These are phyloP conservation scores for Embidobia sp. DNA, from an alignment of 2,888 invertebrate species.

Conservation along the genomic window DNA sequence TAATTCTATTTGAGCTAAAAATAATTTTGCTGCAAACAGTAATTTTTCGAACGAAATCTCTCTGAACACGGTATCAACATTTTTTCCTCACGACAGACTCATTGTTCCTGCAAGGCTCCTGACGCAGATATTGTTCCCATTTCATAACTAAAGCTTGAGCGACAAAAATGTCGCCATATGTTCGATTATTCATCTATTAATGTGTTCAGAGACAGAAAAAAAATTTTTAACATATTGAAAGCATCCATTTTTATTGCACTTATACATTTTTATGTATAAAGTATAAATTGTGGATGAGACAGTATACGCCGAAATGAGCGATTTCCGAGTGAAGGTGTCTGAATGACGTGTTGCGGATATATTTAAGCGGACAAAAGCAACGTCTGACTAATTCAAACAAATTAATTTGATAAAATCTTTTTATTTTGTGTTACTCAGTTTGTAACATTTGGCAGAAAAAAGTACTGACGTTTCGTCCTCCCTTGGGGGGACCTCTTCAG, in stretches of 20 bases:
- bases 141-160: constrained; percentile 40
- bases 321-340: too few relatives aligned
- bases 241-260: too few relatives aligned
- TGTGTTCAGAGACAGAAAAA: constrained; percentile 21
- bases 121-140: constrained; percentile 42
- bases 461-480: too few relatives aligned
- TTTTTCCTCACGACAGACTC: constrained; percentile 27
- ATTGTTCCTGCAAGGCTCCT: constrained; percentile 41
- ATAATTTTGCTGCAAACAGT: constrained; percentile 18
- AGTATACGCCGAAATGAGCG: constrained; percentile 13
- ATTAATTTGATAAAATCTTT: too few relatives aligned
- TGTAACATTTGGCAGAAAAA: too few relatives aligned
- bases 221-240: too few relatives aligned
- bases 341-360: too few relatives aligned
- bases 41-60: constrained; percentile 35
- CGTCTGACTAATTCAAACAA: too few relatives aligned
- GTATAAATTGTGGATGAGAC: constrained; percentile 11
- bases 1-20: constrained; percentile 2
- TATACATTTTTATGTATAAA: too few relatives aligned
- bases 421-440: too few relatives aligned
- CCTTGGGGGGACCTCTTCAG: too few relatives aligned
- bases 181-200: constrained; percentile 53
- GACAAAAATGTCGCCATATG: constrained; percentile 41
- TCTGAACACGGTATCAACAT: constrained; percentile 34
- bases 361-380: too few relatives aligned